A percentile compares a stretch with the other conserved stretches of the same genome.
phyloP scores from a whole-genome alignment of 2,113 vertebrate species.

The Gorsachius goisagi region DNA sequence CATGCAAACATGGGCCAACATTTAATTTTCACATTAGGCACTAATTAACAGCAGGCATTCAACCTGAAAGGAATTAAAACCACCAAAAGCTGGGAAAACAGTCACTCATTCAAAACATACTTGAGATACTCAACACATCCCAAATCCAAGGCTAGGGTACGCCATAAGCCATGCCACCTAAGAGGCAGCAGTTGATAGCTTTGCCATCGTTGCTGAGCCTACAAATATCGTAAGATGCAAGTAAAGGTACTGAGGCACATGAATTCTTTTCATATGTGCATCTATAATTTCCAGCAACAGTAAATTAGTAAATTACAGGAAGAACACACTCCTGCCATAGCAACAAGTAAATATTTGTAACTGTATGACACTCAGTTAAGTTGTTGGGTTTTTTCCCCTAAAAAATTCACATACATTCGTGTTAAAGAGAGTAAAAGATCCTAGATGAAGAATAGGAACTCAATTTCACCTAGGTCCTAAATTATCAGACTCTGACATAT shows the following conservation, averaged over 20 bases:
- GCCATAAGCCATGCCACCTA: neutral
- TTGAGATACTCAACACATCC: neutral
- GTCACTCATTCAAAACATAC: neutral
- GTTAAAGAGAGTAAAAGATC: neutral
- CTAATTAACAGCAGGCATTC: neutral
- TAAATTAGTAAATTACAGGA: neutral
- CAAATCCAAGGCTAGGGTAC: neutral
- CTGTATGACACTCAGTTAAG: neutral
- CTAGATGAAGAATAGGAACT: neutral
- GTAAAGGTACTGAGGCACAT: neutral
- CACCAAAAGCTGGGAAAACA: neutral
- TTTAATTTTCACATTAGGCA: neutral
- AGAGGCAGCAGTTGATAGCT: neutral
- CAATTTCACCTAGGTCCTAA: neutral
- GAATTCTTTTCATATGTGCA: neutral
- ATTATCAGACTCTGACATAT: neutral
- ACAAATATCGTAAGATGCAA: neutral
- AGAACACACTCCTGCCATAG: neutral
- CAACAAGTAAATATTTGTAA: neutral
- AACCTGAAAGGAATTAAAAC: neutral
- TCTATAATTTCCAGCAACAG: neutral
- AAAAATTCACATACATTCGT: neutral
- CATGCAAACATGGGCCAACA: neutral
- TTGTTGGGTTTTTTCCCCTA: accelerated
- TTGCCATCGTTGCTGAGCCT: neutral